A percentile compares a stretch with the other conserved stretches of the same genome.
These are phyloP conservation scores for Drosophila subpulchrella DNA, from an alignment of 1,140 invertebrate species.

Conservation along the genomic window DNA sequence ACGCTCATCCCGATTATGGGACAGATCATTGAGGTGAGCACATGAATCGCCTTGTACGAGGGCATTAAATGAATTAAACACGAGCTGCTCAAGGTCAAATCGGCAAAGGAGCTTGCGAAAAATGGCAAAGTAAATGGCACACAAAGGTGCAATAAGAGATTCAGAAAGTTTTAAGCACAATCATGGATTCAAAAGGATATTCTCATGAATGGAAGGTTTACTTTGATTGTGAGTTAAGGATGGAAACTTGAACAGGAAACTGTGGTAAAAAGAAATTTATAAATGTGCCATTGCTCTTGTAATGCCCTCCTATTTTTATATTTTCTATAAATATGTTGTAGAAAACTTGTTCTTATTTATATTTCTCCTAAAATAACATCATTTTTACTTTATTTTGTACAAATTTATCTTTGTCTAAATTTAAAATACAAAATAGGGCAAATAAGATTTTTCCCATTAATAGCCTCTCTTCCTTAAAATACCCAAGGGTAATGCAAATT, in stretches of 20 bases:
- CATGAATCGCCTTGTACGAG: conserved; percentile 35
- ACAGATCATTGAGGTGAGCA: conserved; percentile 45
- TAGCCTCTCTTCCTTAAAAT: no score
- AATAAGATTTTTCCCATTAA: no score
- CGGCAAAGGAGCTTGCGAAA: not conserved
- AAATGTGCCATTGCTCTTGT: not conserved
- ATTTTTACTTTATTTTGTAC: no score
- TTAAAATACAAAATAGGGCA: no score
- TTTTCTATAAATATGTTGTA: not conserved
- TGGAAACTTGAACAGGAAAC: not conserved
- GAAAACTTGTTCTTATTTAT: not conserved
- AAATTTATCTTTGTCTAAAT: no score
- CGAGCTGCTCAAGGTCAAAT: conserved; percentile 49
- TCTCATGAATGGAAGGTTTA: conserved; percentile 1
- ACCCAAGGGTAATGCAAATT: no score
- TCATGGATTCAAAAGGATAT: conserved; percentile 9
- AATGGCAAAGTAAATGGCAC: conserved; percentile 3
- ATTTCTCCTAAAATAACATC: no score
- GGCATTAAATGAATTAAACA: conserved; percentile 45
- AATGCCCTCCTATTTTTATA: not conserved
- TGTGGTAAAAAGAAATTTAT: not conserved
- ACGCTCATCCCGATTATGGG: conserved; percentile 38
- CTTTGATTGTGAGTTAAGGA: not conserved
- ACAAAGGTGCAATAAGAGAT: conserved; percentile 14
- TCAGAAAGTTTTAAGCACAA: conserved; percentile 9